phyloP scores from a whole-genome alignment of 2,797 vertebrate species.

The Glyptemys insculpta region DNA sequence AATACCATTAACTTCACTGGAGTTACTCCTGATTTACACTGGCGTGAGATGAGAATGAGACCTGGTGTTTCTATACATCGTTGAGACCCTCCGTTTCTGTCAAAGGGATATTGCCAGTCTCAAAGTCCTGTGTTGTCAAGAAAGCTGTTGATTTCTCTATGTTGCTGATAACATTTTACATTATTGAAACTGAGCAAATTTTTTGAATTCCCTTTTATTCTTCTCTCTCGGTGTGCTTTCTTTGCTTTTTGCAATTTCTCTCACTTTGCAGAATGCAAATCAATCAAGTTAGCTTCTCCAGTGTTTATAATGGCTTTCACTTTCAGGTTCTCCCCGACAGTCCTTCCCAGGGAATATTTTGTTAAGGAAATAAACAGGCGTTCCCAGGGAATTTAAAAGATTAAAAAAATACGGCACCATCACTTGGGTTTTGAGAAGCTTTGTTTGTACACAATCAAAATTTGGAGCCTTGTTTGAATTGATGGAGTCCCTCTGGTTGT shows the following conservation, averaged over 20 bases:
- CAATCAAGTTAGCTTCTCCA: fast-evolving
- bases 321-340: not conserved
- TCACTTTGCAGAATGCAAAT: fast-evolving
- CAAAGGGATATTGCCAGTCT: not conserved
- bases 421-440: not conserved
- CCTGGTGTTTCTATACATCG: fast-evolving
- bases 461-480: constrained; percentile 32
- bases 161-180: not conserved
- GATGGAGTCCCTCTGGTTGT: constrained; percentile 42
- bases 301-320: not conserved
- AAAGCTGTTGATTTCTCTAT: not conserved
- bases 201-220: not conserved
- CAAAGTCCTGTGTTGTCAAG: not conserved
- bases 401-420: not conserved
- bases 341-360: not conserved
- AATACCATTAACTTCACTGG: fast-evolving
- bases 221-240: not conserved
- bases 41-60: not conserved
- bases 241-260: not conserved
- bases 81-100: fast-evolving
- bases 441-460: constrained; percentile 18
- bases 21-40: not conserved
- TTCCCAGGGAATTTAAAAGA: not conserved
- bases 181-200: fast-evolving
- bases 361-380: not conserved